These are phyloP conservation scores for Lumbricus terrestris DNA, from an alignment of 2,888 invertebrate species.

Conservation along the genomic window DNA sequence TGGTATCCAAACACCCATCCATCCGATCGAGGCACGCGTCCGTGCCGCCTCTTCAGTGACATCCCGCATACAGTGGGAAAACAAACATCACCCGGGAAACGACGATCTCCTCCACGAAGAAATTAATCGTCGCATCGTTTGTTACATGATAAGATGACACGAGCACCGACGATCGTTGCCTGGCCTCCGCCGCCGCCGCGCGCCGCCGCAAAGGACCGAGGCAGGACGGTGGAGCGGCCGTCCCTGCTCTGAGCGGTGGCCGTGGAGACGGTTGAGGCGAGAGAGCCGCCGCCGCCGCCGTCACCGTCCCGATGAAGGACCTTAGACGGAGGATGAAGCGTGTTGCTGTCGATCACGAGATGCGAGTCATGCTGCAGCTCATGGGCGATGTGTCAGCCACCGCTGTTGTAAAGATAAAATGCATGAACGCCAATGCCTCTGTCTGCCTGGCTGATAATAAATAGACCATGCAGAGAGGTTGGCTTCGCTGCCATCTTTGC, in stretches of 20 bases:
- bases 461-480: neutral
- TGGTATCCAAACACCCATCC: neutral
- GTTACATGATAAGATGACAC: conserved; percentile 15
- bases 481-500: neutral
- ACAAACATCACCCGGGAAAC: neutral
- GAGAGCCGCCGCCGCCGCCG: too few species aligned
- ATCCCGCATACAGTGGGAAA: conserved; percentile 14
- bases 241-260: neutral
- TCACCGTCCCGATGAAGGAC: neutral
- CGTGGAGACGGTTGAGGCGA: neutral
- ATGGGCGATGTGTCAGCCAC: neutral
- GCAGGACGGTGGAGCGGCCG: neutral
- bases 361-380: neutral
- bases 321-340: neutral
- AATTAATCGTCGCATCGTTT: neutral
- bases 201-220: neutral
- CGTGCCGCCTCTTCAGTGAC: conserved; percentile 4
- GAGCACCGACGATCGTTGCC: neutral
- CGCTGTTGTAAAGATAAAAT: conserved; percentile 6
- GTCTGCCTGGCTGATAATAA: neutral
- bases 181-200: neutral
- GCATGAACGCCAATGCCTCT: neutral
- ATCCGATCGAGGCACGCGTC: neutral
- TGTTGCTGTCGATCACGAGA: neutral
- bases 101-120: neutral